Base-by-base conservation (phyloP, 2,888 invertebrate species). In the Seira sanloemensis region DNA sequence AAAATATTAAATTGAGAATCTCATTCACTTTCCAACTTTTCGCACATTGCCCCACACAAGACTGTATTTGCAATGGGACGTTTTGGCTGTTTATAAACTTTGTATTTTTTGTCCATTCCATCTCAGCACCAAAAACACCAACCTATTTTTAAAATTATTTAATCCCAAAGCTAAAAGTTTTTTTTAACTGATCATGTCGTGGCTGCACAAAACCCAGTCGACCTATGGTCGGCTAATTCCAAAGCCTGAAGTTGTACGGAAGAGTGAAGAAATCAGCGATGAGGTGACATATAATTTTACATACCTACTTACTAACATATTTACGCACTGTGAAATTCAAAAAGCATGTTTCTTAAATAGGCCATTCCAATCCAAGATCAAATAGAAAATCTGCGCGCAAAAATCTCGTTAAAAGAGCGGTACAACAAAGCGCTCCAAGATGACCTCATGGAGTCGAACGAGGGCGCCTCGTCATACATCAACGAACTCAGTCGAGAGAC, bases 371-470 rank as follows among this genome's bases (percentile, higher is more conserved):
- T 88, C 26, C 88, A 89, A 69, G 89, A 89, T 66, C 89, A 89
- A 25, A 89, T 89, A 74, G 88, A 88, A 73, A 88, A 87, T 72
- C 81, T 89, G n/a, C 72, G 89, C 7, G 81, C 88, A 16, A 89
- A 89, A 83, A 89, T 88, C 27, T 84, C 88, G 0, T 68, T 89
- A 5, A 88, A 87, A 71, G 88, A 88, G 67, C 80, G 88, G 25
- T 88, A 88, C 84, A 89, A 89, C 78, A 80, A 79, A 72, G 88
- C 86, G 2, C 71, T 88, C 9, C 81, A 80, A 27, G 89, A 89
- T 85, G 88, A 89, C 58, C 68, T 87, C 62, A 86, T 87, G 50
- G 89, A 89, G 65, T 87, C 86, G 1, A 84, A 80, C n/a, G 77
- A 84, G 68, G 88, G 89, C 18, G 88, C 87, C 1, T 77, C 82